Evolutionary conservation across 1,140 invertebrate genomes (phyloP).

Genomic region (Thaumatotibia leucotreta): DNA sequence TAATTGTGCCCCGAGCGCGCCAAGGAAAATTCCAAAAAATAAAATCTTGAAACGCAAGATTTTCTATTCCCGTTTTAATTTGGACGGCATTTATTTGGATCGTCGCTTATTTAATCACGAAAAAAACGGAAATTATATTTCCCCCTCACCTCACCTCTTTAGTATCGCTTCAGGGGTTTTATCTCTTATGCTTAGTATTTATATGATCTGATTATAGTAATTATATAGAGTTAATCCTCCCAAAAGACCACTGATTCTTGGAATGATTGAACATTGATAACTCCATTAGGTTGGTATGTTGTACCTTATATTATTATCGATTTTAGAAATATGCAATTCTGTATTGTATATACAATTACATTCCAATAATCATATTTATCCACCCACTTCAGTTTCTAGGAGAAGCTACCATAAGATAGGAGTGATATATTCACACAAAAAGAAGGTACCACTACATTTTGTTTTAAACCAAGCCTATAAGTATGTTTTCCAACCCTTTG

Average conservation of each 20-base stretch:
- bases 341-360: no score
- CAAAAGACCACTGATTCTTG: no score
- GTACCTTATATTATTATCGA: background rate
- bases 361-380: no score
- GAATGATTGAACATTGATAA: background rate
- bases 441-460: no score
- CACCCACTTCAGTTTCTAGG: no score
- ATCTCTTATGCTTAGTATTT: no score
- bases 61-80: slow-evolving; percentile 23
- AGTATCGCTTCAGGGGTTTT: background rate
- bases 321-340: no score
- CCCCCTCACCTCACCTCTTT: background rate
- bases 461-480: background rate
- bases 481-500: background rate
- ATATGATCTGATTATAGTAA: no score
- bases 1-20: slow-evolving; percentile 33
- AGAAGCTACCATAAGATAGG: no score
- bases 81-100: slow-evolving; percentile 11
- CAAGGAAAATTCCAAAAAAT: slow-evolving; percentile 26
- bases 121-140: slow-evolving; percentile 7
- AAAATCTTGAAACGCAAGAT: slow-evolving; percentile 22
- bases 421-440: no score
- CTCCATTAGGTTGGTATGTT: background rate
- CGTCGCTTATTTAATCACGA: background rate
- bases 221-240: no score